Evolutionary conservation across 2,113 vertebrate genomes (phyloP).

Genomic region (Aythya baeri): DNA sequence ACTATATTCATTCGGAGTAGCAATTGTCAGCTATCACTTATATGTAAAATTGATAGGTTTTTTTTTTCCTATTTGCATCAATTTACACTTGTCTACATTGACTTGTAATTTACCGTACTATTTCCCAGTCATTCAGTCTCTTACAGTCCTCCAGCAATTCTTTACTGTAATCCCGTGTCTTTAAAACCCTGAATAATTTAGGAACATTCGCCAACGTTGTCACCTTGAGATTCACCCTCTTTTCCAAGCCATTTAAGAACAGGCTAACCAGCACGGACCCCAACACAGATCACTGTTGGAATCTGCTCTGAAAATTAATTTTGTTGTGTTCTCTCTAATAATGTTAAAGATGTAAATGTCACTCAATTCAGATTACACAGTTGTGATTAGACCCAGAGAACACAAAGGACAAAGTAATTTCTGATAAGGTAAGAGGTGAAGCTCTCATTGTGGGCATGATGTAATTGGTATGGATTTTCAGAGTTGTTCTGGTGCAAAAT

Average conservation of each 20-base stretch:
- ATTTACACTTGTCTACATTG: neutral
- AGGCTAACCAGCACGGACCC: neutral
- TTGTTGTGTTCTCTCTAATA: neutral
- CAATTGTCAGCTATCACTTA: neutral
- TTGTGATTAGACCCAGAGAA: neutral
- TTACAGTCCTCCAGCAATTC: neutral
- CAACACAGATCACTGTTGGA: neutral
- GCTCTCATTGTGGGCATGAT: neutral
- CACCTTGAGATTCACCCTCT: neutral
- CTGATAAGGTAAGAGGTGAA: neutral
- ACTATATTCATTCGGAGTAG: neutral
- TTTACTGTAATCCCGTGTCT: neutral
- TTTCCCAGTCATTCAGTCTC: neutral
- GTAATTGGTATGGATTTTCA: neutral
- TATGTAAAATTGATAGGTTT: neutral
- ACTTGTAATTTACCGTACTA: neutral
- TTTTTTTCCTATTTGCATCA: neutral
- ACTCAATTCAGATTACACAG: neutral
- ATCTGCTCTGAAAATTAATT: neutral
- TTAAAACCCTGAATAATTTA: conserved; percentile 1
- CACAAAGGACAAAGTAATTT: neutral
- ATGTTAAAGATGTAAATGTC: neutral
- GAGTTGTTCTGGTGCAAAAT: neutral
- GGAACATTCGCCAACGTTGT: neutral
- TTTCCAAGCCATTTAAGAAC: neutral